A percentile compares a stretch with the other conserved stretches of the same genome.
Conservation (phyloP, 2,113 vertebrate species). For the Pagrus major region DNA sequence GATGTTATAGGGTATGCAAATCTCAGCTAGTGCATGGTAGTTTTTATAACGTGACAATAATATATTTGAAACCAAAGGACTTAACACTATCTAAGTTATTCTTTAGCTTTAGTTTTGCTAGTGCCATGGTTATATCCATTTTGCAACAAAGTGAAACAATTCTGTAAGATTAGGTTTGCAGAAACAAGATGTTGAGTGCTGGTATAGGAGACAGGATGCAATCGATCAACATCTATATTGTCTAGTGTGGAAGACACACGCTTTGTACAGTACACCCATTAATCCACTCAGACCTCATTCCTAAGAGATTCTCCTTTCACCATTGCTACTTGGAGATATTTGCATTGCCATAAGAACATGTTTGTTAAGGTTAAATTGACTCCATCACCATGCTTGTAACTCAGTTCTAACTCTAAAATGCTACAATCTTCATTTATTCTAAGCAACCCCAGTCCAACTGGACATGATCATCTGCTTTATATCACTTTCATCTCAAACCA, state of each 20-base stretch:
- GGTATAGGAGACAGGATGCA: too few species aligned
- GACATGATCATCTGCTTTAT: not conserved
- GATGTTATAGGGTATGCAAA: not conserved
- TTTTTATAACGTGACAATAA: not conserved
- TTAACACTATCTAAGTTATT: not conserved
- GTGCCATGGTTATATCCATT: not conserved
- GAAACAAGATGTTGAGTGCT: not conserved
- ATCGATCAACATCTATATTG: too few species aligned
- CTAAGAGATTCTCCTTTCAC: not conserved
- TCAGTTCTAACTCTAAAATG: too few species aligned
- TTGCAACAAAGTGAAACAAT: not conserved
- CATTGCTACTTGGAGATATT: not conserved
- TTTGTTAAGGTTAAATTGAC: not conserved
- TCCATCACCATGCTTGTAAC: not conserved
- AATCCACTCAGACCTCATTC: not conserved
- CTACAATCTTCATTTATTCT: not conserved
- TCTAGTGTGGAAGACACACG: not conserved
- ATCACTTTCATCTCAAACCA: not conserved
- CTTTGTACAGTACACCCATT: not conserved
- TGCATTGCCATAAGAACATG: not conserved
- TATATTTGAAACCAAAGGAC: not conserved
- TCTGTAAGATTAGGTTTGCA: not conserved
- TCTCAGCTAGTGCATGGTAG: not conserved
- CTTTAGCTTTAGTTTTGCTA: not conserved
- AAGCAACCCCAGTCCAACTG: not conserved